These are phyloP conservation scores for Crenichthys baileyi DNA, from an alignment of 2,797 vertebrate genomes.

Conservation along the genomic window DNA sequence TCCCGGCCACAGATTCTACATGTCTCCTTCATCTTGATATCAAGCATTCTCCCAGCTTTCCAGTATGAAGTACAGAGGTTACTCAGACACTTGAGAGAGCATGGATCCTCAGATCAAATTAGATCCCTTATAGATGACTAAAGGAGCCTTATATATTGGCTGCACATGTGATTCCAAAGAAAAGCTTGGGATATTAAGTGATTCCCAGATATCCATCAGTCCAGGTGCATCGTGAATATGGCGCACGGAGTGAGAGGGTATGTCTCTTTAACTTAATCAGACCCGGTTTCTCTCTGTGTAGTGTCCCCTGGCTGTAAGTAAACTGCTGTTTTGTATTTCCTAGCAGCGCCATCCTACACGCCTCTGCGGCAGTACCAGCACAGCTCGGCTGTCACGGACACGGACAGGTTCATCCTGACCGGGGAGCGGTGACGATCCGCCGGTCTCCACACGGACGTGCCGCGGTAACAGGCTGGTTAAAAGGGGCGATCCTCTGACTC, in stretches of 20 bases:
- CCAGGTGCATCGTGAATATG: constrained; percentile 51
- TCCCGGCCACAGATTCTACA: constrained; percentile 94
- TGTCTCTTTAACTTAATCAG: constrained; percentile 36
- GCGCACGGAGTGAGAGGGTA: constrained; percentile 27
- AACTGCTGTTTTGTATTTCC: constrained; percentile 22
- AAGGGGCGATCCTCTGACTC: constrained; percentile 19
- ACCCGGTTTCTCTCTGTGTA: constrained; percentile 14
- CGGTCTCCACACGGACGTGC: constrained; percentile 18
- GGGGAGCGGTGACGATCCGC: constrained; percentile 30
- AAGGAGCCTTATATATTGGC: not conserved
- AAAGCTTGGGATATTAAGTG: constrained; percentile 14
- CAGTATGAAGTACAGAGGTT: not conserved
- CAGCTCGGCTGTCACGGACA: constrained; percentile 40
- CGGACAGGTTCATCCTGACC: constrained; percentile 43
- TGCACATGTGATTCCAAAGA: constrained; percentile 15
- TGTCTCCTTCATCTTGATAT: constrained; percentile 87
- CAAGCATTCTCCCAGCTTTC: constrained; percentile 62
- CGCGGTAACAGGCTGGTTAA: constrained; percentile 11
- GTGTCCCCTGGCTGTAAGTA: constrained; percentile 20
- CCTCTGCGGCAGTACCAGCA: constrained; percentile 54
- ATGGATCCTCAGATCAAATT: constrained; percentile 5
- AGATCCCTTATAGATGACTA: not conserved
- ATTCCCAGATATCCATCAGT: constrained; percentile 30
- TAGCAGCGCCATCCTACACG: constrained; percentile 25
- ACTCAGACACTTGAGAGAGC: not conserved